phyloP scores from a whole-genome alignment of 2,113 vertebrate species.

The Gracilinanus agilis region DNA sequence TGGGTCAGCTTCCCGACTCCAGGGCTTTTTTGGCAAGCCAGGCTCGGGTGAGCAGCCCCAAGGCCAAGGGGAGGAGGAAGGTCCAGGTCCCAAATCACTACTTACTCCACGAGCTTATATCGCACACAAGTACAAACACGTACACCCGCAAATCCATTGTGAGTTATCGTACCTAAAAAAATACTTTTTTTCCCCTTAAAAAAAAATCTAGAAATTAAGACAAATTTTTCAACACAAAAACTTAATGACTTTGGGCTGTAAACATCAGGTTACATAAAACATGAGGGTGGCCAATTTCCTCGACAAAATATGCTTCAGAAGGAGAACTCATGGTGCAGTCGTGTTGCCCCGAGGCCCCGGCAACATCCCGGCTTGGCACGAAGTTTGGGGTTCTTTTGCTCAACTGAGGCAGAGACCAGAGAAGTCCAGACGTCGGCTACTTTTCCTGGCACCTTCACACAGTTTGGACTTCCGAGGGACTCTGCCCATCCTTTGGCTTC shows the following conservation, averaged over 20 bases:
- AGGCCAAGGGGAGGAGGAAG: neutral
- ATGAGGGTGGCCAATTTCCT: neutral
- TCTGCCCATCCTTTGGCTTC: neutral
- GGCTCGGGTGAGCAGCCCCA: neutral
- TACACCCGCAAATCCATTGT: slow-evolving; percentile 70
- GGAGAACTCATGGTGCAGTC: neutral
- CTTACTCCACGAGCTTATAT: slow-evolving; percentile 5
- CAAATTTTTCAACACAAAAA: slow-evolving; percentile 56
- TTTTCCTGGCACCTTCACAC: neutral
- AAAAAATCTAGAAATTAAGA: slow-evolving; percentile 76
- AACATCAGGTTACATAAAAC: slow-evolving; percentile 30
- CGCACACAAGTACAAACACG: slow-evolving; percentile 61
- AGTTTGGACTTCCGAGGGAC: neutral
- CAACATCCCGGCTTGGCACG: neutral
- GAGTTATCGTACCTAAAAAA: slow-evolving; percentile 80
- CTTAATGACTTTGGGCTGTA: slow-evolving; percentile 72
- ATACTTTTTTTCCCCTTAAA: slow-evolving; percentile 74
- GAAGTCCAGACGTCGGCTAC: neutral
- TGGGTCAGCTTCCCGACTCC: neutral
- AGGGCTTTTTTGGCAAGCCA: neutral
- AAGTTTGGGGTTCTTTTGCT: neutral
- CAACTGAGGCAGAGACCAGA: neutral
- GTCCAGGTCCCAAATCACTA: neutral
- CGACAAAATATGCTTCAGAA: accelerated
- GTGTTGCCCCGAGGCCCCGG: neutral